These are phyloP conservation scores for Aphrophora alni DNA, from an alignment of 2,888 invertebrate genomes.

Conservation along the genomic window DNA sequence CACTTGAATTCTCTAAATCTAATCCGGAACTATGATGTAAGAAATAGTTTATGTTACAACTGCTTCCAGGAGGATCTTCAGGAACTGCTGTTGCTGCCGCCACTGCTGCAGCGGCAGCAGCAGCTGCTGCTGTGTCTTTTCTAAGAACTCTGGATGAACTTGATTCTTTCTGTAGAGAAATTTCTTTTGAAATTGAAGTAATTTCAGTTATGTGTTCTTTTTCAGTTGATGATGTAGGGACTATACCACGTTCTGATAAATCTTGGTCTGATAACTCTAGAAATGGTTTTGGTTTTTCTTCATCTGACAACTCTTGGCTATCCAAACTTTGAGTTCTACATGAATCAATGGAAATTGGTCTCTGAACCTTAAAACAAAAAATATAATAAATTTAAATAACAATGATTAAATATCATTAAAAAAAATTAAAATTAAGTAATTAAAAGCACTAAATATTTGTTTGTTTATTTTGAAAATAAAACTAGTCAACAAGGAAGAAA, in stretches of 20 bases:
- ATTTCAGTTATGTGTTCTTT: not conserved
- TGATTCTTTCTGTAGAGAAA: not conserved
- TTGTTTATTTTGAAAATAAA: too few relatives aligned
- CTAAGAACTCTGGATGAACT: not conserved
- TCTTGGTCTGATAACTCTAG: not conserved
- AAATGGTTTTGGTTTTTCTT: conserved; percentile 2
- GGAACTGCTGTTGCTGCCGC: not conserved
- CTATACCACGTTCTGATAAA: not conserved
- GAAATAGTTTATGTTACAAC: conserved; percentile 14
- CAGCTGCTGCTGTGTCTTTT: not conserved
- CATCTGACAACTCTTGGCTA: not conserved
- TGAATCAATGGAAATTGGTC: not conserved
- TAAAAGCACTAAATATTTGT: too few relatives aligned
- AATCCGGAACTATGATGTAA: conserved; percentile 20
- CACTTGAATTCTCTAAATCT: conserved; percentile 14
- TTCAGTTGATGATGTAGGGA: not conserved
- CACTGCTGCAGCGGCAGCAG: not conserved
- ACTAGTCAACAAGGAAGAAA: too few relatives aligned
- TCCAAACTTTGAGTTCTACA: not conserved
- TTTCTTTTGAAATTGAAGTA: not conserved
- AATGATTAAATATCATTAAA: too few relatives aligned
- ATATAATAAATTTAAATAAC: not conserved
- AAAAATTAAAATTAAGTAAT: too few relatives aligned
- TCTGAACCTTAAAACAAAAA: not conserved
- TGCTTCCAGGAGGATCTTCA: not conserved